phyloP scores from a whole-genome alignment of 2,797 vertebrate species.

The Sebastolobus altivelis region DNA sequence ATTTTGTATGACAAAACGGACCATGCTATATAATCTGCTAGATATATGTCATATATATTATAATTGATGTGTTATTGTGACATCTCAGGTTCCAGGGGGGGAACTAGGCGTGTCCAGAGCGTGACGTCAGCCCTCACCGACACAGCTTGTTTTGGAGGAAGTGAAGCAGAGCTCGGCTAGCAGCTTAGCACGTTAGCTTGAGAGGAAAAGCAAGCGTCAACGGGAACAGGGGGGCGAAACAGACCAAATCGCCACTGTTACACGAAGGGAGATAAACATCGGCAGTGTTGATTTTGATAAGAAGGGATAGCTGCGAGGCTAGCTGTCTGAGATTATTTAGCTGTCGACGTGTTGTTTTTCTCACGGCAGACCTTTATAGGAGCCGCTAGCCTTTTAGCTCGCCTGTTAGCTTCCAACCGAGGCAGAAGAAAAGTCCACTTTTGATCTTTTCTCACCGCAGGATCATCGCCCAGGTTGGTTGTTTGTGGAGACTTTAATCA shows the following conservation, averaged over 20 bases:
- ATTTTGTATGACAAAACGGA: no score
- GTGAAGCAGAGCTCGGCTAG: fast-evolving
- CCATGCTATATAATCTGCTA: no score
- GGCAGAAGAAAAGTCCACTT: conserved; percentile 67
- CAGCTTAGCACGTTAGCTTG: no score
- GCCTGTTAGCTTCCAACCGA: conserved; percentile 50
- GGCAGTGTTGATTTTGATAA: conserved; percentile 19
- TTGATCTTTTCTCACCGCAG: conserved; percentile 45
- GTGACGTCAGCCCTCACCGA: no score
- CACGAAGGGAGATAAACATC: conserved; percentile 18
- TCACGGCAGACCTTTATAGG: conserved; percentile 61
- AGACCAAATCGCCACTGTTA: conserved; percentile 1
- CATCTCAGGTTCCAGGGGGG: neutral
- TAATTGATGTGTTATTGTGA: conserved; percentile 6
- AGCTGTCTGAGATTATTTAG: conserved; percentile 6
- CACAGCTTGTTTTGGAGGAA: no score
- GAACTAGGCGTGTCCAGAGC: no score
- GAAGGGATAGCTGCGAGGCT: conserved; percentile 16
- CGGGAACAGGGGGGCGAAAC: conserved; percentile 37
- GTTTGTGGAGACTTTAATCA: neutral
- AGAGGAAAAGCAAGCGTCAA: conserved; percentile 69
- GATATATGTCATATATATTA: no score
- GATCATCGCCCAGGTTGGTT: conserved; percentile 69
- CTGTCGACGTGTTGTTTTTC: conserved; percentile 69
- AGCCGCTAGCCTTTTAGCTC: conserved; percentile 68